Evolutionary conservation across 2,797 vertebrate genomes (phyloP).

Genomic region (Alosa sapidissima): DNA sequence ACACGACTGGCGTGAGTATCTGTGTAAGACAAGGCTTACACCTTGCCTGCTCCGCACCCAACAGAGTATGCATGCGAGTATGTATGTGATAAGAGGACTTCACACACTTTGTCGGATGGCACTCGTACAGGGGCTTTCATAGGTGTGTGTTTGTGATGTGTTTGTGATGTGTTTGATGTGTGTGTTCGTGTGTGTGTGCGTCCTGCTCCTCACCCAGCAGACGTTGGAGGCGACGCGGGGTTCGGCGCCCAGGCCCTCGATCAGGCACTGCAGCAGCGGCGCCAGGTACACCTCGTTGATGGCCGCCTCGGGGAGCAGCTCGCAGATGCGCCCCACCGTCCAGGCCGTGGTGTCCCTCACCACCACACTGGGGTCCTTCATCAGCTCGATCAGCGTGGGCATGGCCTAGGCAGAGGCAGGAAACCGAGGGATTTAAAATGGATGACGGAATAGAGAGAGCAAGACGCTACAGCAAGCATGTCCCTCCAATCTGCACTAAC

Average conservation of each 20-base stretch:
- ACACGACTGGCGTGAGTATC: too few relatives aligned
- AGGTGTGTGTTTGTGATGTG: not conserved
- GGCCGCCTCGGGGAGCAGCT: conserved; percentile 93
- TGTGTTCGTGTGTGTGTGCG: not conserved
- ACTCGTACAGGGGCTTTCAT: too few relatives aligned
- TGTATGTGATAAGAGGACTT: too few relatives aligned
- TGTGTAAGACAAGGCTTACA: too few relatives aligned
- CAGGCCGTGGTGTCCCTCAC: conserved; percentile 96
- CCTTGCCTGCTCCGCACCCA: too few relatives aligned
- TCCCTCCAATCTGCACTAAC: too few relatives aligned
- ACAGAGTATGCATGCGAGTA: too few relatives aligned
- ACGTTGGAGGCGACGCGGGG: conserved; percentile 95
- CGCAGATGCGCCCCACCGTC: conserved; percentile 95
- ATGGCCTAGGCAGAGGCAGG: conserved; percentile 77
- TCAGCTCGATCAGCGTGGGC: conserved; percentile 94
- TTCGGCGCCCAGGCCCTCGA: conserved; percentile 93
- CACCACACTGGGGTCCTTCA: conserved; percentile 97
- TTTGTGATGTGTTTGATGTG: not conserved
- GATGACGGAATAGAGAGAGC: too few relatives aligned
- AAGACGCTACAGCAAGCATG: too few relatives aligned
- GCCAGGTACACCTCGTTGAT: conserved; percentile 93
- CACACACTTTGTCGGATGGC: too few relatives aligned
- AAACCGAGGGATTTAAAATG: too few relatives aligned
- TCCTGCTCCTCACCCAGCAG: conserved; percentile 87
- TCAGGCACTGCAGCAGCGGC: conserved; percentile 92